These are phyloP conservation scores for Xylophagus ater DNA, from an alignment of 2,888 invertebrate species.

Conservation along the genomic window DNA sequence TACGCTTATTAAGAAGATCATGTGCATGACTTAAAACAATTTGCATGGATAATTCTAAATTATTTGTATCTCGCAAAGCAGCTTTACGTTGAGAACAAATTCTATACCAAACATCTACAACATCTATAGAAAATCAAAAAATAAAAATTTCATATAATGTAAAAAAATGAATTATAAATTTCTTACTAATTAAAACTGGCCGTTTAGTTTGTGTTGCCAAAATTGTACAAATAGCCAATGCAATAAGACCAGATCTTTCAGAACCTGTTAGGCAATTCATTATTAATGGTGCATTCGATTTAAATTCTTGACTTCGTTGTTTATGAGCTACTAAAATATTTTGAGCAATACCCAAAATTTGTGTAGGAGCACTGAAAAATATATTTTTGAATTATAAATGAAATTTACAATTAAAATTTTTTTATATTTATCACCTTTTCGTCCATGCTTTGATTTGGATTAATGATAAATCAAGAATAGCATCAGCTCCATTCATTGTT, in stretches of 20 bases:
- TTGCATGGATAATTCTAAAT: slow-evolving; percentile 36
- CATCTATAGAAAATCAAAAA: slow-evolving; percentile 25
- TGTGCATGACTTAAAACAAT: slow-evolving; percentile 36
- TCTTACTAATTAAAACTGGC: slow-evolving; percentile 35
- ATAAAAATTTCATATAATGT: slow-evolving; percentile 1
- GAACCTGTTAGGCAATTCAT: slow-evolving; percentile 37
- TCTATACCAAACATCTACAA: slow-evolving; percentile 38
- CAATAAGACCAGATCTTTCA: slow-evolving; percentile 35
- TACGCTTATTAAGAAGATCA: slow-evolving; percentile 38
- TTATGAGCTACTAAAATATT: slow-evolving; percentile 34
- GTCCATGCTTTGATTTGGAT: slow-evolving; percentile 38
- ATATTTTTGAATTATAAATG: background rate
- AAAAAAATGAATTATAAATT: background rate
- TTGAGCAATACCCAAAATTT: slow-evolving; percentile 33
- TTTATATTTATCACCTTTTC: slow-evolving; percentile 27
- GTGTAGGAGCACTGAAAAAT: slow-evolving; percentile 28
- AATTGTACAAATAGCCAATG: slow-evolving; percentile 33
- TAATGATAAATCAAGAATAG: slow-evolving; percentile 33
- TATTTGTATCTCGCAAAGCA: slow-evolving; percentile 32
- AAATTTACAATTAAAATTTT: slow-evolving; percentile 2
- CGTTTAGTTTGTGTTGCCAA: slow-evolving; percentile 34
- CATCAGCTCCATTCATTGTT: slow-evolving; percentile 36
- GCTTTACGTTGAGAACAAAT: slow-evolving; percentile 38
- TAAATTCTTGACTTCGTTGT: slow-evolving; percentile 30
- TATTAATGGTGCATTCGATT: slow-evolving; percentile 28